phyloP scores from a whole-genome alignment of 1,140 invertebrate species.

The Radopholus similis region DNA sequence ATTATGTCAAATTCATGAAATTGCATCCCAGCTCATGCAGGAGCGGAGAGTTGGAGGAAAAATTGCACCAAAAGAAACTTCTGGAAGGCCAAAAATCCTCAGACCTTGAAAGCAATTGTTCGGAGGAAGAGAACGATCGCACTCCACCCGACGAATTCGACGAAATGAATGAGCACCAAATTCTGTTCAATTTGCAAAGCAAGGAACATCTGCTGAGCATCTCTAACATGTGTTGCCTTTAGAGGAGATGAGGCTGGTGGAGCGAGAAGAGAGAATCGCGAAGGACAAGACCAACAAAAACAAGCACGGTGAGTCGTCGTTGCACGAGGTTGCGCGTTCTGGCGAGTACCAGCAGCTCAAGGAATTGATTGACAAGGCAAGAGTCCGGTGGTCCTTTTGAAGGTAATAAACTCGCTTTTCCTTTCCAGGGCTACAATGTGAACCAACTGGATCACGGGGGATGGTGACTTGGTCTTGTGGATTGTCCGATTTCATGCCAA shows the following conservation, averaged over 20 bases:
- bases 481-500: too few relatives aligned
- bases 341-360: slow-evolving; percentile 14
- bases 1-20: slow-evolving; percentile 8
- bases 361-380: slow-evolving; percentile 7
- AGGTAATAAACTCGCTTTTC: not conserved
- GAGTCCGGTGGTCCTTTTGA: not conserved
- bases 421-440: slow-evolving; percentile 11
- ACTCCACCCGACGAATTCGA: slow-evolving; percentile 1
- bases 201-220: not conserved
- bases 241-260: slow-evolving; percentile 13
- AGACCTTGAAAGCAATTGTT: not conserved
- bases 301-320: slow-evolving; percentile 8
- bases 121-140: not conserved
- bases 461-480: too few relatives aligned
- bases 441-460: slow-evolving; percentile 15
- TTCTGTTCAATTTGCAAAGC: slow-evolving; percentile 7
- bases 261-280: slow-evolving; percentile 11
- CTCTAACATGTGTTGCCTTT: not conserved
- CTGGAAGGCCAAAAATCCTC: not conserved
- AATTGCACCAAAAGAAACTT: not conserved
- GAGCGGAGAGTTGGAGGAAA: not conserved
- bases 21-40: not conserved
- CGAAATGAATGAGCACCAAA: slow-evolving; percentile 9
- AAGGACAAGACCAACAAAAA: slow-evolving; percentile 14
- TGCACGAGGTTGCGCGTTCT: slow-evolving; percentile 14